Evolutionary conservation across 2,113 vertebrate genomes (phyloP), one percentile per base, ranked within the genome.

Genomic region (Sapayoa aenigma): DNA sequence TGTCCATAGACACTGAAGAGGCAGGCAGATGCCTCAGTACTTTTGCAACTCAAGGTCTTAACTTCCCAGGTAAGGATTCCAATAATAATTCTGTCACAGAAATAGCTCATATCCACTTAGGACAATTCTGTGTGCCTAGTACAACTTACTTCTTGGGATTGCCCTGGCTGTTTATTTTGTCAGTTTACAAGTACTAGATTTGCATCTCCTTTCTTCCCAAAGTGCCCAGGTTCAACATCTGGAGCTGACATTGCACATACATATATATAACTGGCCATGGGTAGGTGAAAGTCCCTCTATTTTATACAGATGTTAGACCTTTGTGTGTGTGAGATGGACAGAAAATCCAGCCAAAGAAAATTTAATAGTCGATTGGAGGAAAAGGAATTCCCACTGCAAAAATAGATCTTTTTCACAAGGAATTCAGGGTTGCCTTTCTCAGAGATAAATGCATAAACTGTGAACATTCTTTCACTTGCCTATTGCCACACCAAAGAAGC

Each of bases 401-500:
- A 93, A 13, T 3, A 73, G 50, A 59, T 23, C 8, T 44, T 77
- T 84, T 91, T 56, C 55, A 50, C 23, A n/a, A 83, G 59, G 87
- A 89, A 82, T 89, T 90, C 55, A 83, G 89, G 14, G 59, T 77
- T 91, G 75, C 46, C 27, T 95, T 63, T 96, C 68, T 50, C 79
- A 88, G 50, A 90, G 68, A 83, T 67, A 71, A 94, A 89, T 44
- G 37, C 41, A 72, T 92, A 84, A 94, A 86, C 95, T 78, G 47
- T 91, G 93, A 92, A 94, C 74, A 92, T 95, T 93, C 73, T 91
- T 95, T 92, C 78, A 87, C 74, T 91, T 92, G 75, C 49, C 66
- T 78, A 27, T 65, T 83, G 41, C 74, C 52, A 95, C 91, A 93
- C 95, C 89, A 78, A 95, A 95, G 74, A 87, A 41, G 41, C 41